A percentile compares a stretch with the other conserved stretches of the same genome.
Conservation (phyloP, 2,113 vertebrate genomes). For the Elgaria multicarinata region DNA sequence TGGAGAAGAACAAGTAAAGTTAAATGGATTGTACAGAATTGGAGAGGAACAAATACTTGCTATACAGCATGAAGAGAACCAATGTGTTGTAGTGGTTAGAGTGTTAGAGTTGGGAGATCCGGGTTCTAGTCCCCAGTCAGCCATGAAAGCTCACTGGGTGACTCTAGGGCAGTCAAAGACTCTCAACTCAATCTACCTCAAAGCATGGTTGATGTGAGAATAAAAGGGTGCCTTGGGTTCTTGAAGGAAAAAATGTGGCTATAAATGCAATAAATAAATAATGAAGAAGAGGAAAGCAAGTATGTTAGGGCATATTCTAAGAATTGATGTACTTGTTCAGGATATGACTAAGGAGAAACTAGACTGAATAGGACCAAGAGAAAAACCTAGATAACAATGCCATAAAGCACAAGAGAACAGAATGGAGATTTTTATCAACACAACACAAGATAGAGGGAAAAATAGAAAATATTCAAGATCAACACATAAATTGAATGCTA, state of each 20-base stretch:
- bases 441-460: background rate
- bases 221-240: too few relatives aligned
- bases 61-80: background rate
- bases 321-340: background rate
- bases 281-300: background rate
- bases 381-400: background rate
- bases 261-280: too few relatives aligned
- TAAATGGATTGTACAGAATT: background rate
- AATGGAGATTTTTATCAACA: background rate
- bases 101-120: too few relatives aligned
- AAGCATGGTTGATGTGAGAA: too few relatives aligned
- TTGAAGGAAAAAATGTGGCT: too few relatives aligned
- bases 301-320: background rate
- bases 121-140: too few relatives aligned
- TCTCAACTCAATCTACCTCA: too few relatives aligned
- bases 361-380: background rate
- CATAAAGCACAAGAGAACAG: background rate
- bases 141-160: too few relatives aligned
- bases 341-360: background rate
- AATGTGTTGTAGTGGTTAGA: too few relatives aligned
- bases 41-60: background rate
- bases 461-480: background rate
- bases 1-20: background rate
- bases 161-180: too few relatives aligned
- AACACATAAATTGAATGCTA: background rate